Percentiles rank a stretch among this genome's conserved stretches.
These are phyloP conservation scores for Pseudopleuronectes americanus DNA, from an alignment of 2,797 vertebrate genomes.

Conservation along the genomic window DNA sequence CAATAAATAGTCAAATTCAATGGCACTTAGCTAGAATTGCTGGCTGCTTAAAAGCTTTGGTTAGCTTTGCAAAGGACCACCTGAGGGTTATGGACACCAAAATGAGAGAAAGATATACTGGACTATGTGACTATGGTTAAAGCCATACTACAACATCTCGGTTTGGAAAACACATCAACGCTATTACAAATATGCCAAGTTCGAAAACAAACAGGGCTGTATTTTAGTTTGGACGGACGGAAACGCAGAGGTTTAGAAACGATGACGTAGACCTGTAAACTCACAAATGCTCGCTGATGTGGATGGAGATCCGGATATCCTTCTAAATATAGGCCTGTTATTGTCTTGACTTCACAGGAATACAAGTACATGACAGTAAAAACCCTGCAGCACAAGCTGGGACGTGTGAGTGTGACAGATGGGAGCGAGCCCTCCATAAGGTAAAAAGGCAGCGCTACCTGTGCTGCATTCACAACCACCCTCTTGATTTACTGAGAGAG, in stretches of 20 bases:
- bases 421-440: neutral
- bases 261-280: no score
- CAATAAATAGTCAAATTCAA: neutral
- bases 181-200: no score
- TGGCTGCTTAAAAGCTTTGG: no score
- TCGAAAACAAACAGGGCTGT: no score
- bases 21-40: neutral
- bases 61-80: neutral
- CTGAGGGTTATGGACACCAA: conserved; percentile 16
- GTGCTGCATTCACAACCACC: neutral
- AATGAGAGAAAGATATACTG: neutral
- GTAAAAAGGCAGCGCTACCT: neutral
- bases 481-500: neutral
- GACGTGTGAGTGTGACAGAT: neutral
- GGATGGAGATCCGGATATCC: no score
- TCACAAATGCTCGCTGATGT: no score
- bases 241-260: no score
- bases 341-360: no score
- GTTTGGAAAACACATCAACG: no score
- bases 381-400: neutral
- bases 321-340: no score
- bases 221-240: no score
- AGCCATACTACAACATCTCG: no score
- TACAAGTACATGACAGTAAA: neutral
- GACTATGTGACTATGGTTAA: neutral